Evolutionary conservation across 2,113 vertebrate species (phyloP).

Genomic region (Siphamia tubifer): DNA sequence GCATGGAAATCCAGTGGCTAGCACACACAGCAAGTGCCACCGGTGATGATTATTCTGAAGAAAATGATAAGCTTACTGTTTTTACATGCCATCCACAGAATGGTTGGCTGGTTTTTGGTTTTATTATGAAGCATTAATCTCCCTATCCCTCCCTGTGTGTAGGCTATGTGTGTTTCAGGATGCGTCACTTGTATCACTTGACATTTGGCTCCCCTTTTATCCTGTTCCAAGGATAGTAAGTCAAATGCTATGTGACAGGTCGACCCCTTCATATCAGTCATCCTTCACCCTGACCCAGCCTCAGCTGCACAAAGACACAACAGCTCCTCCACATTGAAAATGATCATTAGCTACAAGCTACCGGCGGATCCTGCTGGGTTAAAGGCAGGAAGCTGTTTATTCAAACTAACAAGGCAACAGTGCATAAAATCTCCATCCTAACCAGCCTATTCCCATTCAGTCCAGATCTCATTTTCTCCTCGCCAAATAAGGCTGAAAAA

Average conservation of each 20-base stretch:
- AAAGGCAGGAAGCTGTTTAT: conserved; percentile 27
- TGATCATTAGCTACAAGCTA: conserved; percentile 43
- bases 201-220: conserved; percentile 79
- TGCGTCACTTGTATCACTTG: conserved; percentile 76
- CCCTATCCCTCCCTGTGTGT: conserved; percentile 30
- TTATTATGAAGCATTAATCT: conserved; percentile 70
- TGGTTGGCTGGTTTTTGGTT: conserved; percentile 58
- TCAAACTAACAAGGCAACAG: conserved; percentile 25
- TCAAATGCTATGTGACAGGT: conserved; percentile 79
- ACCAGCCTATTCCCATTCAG: neutral
- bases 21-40: conserved; percentile 51
- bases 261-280: conserved; percentile 72
- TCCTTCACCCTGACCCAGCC: conserved; percentile 72
- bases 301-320: conserved; percentile 61
- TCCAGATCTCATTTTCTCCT: neutral
- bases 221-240: conserved; percentile 74
- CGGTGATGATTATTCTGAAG: conserved; percentile 63
- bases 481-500: neutral
- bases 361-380: conserved; percentile 14
- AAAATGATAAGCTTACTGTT: conserved; percentile 65
- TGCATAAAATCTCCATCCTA: conserved; percentile 23
- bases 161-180: conserved; percentile 37
- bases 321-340: conserved; percentile 42
- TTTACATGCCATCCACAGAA: conserved; percentile 62
- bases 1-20: conserved; percentile 69